phyloP scores from a whole-genome alignment of 2,797 vertebrate species.

The Pelobates cultripes region DNA sequence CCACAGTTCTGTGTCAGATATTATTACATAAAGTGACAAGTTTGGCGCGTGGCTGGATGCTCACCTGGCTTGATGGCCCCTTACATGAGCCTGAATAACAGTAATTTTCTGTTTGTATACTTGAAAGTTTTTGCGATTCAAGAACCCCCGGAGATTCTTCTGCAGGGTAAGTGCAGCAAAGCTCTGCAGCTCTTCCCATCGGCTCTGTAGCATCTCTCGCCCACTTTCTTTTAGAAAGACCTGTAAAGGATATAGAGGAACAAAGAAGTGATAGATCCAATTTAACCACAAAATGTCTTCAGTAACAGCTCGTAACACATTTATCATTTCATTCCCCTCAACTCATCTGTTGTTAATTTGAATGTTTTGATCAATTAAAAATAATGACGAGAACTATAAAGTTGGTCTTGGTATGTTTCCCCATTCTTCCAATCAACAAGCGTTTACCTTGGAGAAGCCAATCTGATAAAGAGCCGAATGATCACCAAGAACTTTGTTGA shows the following conservation, averaged over 20 bases:
- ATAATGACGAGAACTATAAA: too few species aligned
- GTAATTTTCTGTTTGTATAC: constrained; percentile 85
- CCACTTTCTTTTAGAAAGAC: constrained; percentile 85
- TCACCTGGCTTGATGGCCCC: constrained; percentile 90
- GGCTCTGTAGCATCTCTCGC: constrained; percentile 80
- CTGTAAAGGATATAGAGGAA: constrained; percentile 62
- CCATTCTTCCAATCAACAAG: too few species aligned
- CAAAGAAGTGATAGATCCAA: too few species aligned
- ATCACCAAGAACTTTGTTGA: constrained; percentile 70
- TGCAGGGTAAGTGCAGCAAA: constrained; percentile 86
- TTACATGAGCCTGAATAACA: constrained; percentile 84
- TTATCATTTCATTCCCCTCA: too few species aligned
- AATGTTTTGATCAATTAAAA: too few species aligned
- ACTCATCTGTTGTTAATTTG: too few species aligned
- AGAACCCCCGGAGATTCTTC: constrained; percentile 78
- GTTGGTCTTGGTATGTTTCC: too few species aligned
- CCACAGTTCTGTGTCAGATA: too few species aligned
- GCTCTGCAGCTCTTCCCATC: constrained; percentile 76
- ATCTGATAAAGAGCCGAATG: constrained; percentile 68
- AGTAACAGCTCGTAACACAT: not conserved
- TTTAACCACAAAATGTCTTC: not conserved
- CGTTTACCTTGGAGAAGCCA: constrained; percentile 71
- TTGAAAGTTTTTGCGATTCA: constrained; percentile 78
- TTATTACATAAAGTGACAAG: too few species aligned
- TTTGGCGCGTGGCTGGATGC: constrained; percentile 19